Base-by-base conservation (phyloP, 2,113 vertebrate genomes). In the Corydoras sp. region DNA sequence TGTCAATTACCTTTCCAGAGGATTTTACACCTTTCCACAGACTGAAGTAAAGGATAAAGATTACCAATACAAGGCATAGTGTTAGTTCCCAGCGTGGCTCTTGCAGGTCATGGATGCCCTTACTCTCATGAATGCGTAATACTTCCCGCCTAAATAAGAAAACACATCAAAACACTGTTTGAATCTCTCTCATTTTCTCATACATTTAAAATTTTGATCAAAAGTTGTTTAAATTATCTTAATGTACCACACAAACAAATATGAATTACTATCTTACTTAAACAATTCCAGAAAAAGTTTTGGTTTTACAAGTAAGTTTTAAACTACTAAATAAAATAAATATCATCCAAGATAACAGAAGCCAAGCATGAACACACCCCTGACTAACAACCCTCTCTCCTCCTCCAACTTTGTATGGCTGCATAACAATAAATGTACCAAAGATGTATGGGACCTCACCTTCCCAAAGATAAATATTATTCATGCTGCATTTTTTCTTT, bases 1-100 rank as follows among this genome's bases (percentile, higher is more conserved):
- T 14, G 5, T 55, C 35, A 55, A 51, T n/a, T 59, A 98, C 97
- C 95, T 99, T 99, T 82, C 97, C 96, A 2, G 97, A 99, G 2
- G 97, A 97, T 85, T 98, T 98, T 84, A 99, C 96, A 0, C 97
- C 97, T 89, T 98, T 98, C 96, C 96, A 98, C 62, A 99, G 87
- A 82, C 96, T 98, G 82, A 99, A 99, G 86, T 93, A 99, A 75
- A 99, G 90, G 74, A 96, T 88, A 76, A 98, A 85, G 58, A 97
- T 88, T 9, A 99, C 94, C 15, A 90, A 85, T 51, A 97, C 75
- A 29, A 99, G 92, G 74, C 97, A 99, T 64, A 99, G 79, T 5
- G 82, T 69, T 48, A 99, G 88, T 9, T 98, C 91, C 95, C 93
- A 99, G 78, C 93, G 92, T 9, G 96, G 97, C 58, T 88, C 73